A percentile compares a stretch with the other conserved stretches of the same genome.
These are phyloP conservation scores for Mustelus asterias DNA, from an alignment of 2,113 vertebrate species.

Conservation along the genomic window DNA sequence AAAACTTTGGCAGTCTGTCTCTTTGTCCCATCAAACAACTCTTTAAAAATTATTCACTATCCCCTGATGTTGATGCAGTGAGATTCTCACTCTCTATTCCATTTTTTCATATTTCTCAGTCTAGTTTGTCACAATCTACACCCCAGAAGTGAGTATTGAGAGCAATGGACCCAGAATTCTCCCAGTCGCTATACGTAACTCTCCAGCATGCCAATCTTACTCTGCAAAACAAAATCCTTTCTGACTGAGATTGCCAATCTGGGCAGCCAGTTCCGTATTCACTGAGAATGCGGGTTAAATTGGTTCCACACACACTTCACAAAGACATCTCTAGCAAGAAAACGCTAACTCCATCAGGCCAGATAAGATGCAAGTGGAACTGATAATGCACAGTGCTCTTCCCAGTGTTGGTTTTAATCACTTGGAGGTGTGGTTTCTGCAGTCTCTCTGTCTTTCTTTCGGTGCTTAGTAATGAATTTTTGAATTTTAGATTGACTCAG, in stretches of 20 bases:
- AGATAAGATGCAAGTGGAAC: no score
- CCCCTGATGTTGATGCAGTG: no score
- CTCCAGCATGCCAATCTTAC: neutral
- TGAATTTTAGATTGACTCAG: slow-evolving; percentile 1
- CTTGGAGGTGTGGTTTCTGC: neutral
- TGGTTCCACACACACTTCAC: neutral
- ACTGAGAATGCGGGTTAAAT: neutral
- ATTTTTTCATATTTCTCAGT: neutral
- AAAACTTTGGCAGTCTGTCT: no score
- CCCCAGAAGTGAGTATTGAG: neutral
- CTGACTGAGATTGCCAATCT: neutral
- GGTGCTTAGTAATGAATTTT: neutral
- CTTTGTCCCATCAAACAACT: no score
- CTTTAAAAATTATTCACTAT: no score
- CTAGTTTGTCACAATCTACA: neutral
- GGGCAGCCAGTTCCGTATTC: neutral
- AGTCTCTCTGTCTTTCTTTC: neutral
- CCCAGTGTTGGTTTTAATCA: neutral
- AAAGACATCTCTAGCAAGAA: no score
- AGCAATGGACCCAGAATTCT: neutral
- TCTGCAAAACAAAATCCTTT: neutral
- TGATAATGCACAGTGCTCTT: neutral
- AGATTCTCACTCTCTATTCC: neutral
- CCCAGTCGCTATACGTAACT: neutral
- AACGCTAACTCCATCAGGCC: neutral